Evolutionary conservation across 2,113 vertebrate genomes (phyloP).

Genomic region (Bubo scandiacus): DNA sequence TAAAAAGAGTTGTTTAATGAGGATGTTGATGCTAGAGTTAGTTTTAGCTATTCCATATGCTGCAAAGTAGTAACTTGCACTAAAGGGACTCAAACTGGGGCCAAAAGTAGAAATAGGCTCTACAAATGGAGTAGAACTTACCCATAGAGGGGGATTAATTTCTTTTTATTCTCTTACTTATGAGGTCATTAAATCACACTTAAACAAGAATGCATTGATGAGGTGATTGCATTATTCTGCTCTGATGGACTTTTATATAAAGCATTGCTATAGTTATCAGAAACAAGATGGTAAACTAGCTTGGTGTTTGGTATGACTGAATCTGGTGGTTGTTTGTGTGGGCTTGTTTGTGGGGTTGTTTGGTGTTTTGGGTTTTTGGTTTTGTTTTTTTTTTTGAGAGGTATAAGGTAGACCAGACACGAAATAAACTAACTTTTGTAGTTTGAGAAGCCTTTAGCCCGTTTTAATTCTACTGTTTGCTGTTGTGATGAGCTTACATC

Average conservation of each 20-base stretch:
- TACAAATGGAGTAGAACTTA: neutral
- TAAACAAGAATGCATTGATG: neutral
- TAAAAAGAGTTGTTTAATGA: neutral
- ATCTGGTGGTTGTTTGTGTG: neutral
- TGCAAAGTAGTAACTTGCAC: neutral
- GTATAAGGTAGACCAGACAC: neutral
- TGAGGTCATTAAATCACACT: neutral
- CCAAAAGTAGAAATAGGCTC: neutral
- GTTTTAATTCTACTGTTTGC: neutral
- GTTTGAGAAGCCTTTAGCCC: neutral
- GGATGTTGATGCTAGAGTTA: neutral
- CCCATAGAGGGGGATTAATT: neutral
- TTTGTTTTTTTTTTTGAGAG: neutral
- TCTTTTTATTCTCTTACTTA: neutral
- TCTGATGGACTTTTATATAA: neutral
- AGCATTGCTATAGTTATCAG: neutral
- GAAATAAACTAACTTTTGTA: neutral
- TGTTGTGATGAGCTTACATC: neutral
- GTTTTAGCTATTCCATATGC: neutral
- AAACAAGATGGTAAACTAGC: neutral
- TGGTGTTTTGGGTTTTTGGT: neutral
- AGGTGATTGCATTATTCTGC: neutral
- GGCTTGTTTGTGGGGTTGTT: neutral
- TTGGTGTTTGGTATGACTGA: neutral
- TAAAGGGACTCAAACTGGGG: neutral